Evolutionary conservation across 1,140 invertebrate species (phyloP).

Genomic region (Zaprionus tsacasi): DNA sequence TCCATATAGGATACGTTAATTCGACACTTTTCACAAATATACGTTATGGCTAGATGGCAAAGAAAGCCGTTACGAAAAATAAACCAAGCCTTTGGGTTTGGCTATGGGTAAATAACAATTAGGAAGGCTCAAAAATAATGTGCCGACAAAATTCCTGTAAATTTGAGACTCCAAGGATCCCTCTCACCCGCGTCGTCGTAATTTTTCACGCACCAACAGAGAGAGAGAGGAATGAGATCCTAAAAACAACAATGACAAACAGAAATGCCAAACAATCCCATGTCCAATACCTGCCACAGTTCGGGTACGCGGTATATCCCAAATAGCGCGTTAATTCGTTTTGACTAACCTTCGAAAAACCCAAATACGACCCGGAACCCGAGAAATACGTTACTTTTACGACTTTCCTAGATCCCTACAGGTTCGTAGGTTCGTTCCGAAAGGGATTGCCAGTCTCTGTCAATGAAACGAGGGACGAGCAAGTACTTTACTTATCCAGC

Average conservation of each 20-base stretch:
- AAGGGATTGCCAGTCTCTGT: conserved; percentile 36
- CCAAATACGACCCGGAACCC: conserved; percentile 48
- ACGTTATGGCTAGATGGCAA: conserved; percentile 5
- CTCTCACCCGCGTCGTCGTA: conserved; percentile 59
- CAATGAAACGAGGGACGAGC: conserved; percentile 66
- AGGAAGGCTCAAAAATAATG: conserved; percentile 57
- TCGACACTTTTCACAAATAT: neutral
- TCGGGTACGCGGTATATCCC: conserved; percentile 46
- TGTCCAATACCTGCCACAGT: conserved; percentile 58
- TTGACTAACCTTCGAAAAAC: conserved; percentile 74
- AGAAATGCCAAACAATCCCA: conserved; percentile 45
- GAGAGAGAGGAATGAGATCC: conserved; percentile 47
- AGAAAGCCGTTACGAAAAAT: conserved; percentile 56
- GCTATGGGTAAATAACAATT: conserved; percentile 63
- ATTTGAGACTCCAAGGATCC: conserved; percentile 43
- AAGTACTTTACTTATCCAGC: conserved; percentile 68
- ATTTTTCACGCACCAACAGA: conserved; percentile 72
- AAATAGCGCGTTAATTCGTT: conserved; percentile 76
- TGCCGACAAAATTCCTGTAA: conserved; percentile 74
- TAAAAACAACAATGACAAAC: conserved; percentile 78
- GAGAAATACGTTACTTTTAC: conserved; percentile 72
- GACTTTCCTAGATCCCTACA: conserved; percentile 47
- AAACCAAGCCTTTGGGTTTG: conserved; percentile 30
- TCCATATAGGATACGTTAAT: neutral
- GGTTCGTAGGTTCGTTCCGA: conserved; percentile 42